Evolutionary conservation across 2,113 vertebrate genomes (phyloP).

Genomic region (Gambusia holbrooki): DNA sequence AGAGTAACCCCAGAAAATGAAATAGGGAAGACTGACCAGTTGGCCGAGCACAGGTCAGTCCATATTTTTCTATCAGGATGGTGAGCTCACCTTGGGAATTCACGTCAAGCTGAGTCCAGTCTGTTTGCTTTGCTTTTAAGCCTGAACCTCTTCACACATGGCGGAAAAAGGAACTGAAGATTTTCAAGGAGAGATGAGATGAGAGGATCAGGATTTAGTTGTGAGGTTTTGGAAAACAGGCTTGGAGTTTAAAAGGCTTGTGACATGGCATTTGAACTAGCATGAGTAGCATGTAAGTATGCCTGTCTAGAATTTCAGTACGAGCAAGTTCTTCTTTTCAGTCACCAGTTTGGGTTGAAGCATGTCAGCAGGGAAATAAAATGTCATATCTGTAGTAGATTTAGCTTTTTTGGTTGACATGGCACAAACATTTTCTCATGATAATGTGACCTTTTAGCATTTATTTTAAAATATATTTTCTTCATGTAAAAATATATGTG

Average conservation of each 20-base stretch:
- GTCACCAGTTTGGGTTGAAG: neutral
- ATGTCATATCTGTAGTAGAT: neutral
- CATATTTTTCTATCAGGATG: slow-evolving; percentile 56
- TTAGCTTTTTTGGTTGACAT: no score
- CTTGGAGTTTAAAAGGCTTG: slow-evolving; percentile 32
- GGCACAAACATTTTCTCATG: no score
- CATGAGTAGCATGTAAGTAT: neutral
- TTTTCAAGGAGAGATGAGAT: slow-evolving; percentile 13
- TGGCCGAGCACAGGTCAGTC: slow-evolving; percentile 56
- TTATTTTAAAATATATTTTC: no score
- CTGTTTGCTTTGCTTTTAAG: slow-evolving; percentile 53
- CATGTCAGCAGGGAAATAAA: neutral
- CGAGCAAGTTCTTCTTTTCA: neutral
- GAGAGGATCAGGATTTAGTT: slow-evolving; percentile 26
- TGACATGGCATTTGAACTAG: slow-evolving; percentile 6
- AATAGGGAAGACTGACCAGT: slow-evolving; percentile 60
- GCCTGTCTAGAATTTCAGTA: neutral
- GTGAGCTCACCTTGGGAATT: slow-evolving; percentile 61
- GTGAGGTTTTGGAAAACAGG: slow-evolving; percentile 42
- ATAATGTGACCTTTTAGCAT: no score
- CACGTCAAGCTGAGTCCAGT: slow-evolving; percentile 50
- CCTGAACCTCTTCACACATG: slow-evolving; percentile 56
- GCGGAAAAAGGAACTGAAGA: slow-evolving; percentile 45
- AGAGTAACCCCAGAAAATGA: slow-evolving; percentile 60
- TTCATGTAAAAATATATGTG: no score